These are phyloP conservation scores for Clarias batrachus DNA, from an alignment of 2,113 vertebrate species.

Conservation along the genomic window DNA sequence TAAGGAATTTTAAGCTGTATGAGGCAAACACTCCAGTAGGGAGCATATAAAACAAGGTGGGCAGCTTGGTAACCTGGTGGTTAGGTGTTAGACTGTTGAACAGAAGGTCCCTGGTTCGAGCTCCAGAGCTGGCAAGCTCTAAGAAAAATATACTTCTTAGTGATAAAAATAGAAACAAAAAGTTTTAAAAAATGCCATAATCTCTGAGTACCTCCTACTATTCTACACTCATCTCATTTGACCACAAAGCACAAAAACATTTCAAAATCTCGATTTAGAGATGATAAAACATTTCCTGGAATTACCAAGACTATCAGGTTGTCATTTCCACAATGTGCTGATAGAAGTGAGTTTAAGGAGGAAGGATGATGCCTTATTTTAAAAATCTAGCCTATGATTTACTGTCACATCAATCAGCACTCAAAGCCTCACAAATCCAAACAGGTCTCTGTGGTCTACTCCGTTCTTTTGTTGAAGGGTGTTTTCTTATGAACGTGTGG, in stretches of 20 bases:
- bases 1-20: too few relatives aligned
- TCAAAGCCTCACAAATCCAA: slow-evolving; percentile 18
- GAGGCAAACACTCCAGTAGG: too few relatives aligned
- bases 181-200: not conserved
- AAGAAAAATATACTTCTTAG: not conserved
- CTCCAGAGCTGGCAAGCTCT: too few relatives aligned
- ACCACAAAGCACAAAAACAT: slow-evolving; percentile 1
- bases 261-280: slow-evolving; percentile 22
- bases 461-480: slow-evolving; percentile 36
- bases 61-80: too few relatives aligned
- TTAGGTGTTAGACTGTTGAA: too few relatives aligned
- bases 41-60: too few relatives aligned
- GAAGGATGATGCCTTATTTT: not conserved
- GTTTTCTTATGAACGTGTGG: slow-evolving; percentile 45
- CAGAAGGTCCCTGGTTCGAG: too few relatives aligned
- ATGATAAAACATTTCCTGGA: slow-evolving; percentile 13
- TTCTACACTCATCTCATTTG: not conserved
- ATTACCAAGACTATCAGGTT: not conserved
- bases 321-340: slow-evolving; percentile 5
- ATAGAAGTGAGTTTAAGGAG: slow-evolving; percentile 23
- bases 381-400: slow-evolving; percentile 12
- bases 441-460: slow-evolving; percentile 39
- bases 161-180: not conserved
- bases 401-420: slow-evolving; percentile 23
- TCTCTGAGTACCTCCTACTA: not conserved